Evolutionary conservation across 2,888 invertebrate species (phyloP).

Genomic region (Vandiemenella viatica): DNA sequence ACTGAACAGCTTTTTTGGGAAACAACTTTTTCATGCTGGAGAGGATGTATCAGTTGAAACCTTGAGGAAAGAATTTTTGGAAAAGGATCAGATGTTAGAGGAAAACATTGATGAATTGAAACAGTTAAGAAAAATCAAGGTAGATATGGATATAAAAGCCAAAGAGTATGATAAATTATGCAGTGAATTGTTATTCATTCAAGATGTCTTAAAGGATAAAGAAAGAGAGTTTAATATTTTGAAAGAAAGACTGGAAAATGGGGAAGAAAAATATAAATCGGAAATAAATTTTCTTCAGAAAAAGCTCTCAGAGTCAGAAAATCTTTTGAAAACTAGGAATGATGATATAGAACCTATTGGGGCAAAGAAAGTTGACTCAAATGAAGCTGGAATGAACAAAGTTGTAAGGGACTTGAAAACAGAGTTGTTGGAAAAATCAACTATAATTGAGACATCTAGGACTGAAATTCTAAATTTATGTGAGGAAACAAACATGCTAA

Average conservation of each 20-base stretch:
- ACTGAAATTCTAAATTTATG: not conserved
- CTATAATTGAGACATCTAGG: not conserved
- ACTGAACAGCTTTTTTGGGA: not conserved
- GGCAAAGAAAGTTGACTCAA: too few species aligned
- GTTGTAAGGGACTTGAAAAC: too few species aligned
- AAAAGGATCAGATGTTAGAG: not conserved
- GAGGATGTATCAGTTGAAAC: not conserved
- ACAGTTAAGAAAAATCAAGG: not conserved
- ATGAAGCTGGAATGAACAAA: too few species aligned
- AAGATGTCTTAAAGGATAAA: not conserved
- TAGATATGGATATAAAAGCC: not conserved
- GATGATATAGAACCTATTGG: not conserved
- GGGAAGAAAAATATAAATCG: not conserved
- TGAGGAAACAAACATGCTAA: not conserved
- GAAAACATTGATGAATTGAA: conserved; percentile 1
- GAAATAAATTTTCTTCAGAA: not conserved
- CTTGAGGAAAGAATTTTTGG: not conserved
- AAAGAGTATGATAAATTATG: not conserved
- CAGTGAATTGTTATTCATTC: not conserved
- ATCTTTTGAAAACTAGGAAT: not conserved
- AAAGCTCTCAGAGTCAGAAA: not conserved
- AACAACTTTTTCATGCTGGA: not conserved
- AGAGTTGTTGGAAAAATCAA: not conserved
- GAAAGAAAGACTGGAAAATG: not conserved
- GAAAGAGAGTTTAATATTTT: not conserved